Base-by-base conservation (phyloP, 2,888 invertebrate genomes). In the Stenchaetothrips biformis region DNA sequence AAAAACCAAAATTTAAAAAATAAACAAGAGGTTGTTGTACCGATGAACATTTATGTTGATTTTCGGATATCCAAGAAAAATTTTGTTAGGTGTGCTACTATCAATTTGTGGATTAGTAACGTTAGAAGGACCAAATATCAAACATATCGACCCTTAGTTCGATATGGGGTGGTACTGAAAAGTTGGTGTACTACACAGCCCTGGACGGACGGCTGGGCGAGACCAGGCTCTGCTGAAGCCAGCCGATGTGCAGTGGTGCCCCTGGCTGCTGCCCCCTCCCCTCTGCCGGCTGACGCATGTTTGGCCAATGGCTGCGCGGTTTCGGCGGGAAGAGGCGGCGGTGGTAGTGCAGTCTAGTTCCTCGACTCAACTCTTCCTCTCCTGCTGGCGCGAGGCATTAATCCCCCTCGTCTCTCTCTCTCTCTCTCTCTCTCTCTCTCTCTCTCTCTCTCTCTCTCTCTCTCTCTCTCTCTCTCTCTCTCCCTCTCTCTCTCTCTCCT, bases 301-400 rank as follows among this genome's bases (percentile, higher is more conserved):
- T 13, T 18, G 53, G 53, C 53, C 53, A 53, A 53, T 53, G 13
- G 18, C 53, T 9, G 53, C 13, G 53, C 37, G 37, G 37, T 37
- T 37, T 37, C 37, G 37, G 37, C 37, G 1, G 37, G 37, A 37
- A 37, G 37, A 0, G 21, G 9, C 62, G 16, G 53, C 53, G 67
- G 21, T 25, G 25, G 67, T 11, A 21, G 67, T 74, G 59, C 59
- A 59, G 59, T 18, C 11, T 16, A 59, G 59, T 18, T 59, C 16
- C 59, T 74, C 11, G 67, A 74, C 67, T 74, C 67, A 74, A 74
- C 67, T 74, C 67, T 74, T 74, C 18, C 37, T 37, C 37, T 37
- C 37, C 67, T 74, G 67, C 67, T 25, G 9, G 53, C 53, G 53
- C 53, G 67, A 25, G 25, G 67, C 25, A 74, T 74, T 74, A 74